Percentiles rank a stretch among this genome's conserved stretches.
phyloP scores from a whole-genome alignment of 2,113 vertebrate genomes.

The Xiphophorus hellerii region DNA sequence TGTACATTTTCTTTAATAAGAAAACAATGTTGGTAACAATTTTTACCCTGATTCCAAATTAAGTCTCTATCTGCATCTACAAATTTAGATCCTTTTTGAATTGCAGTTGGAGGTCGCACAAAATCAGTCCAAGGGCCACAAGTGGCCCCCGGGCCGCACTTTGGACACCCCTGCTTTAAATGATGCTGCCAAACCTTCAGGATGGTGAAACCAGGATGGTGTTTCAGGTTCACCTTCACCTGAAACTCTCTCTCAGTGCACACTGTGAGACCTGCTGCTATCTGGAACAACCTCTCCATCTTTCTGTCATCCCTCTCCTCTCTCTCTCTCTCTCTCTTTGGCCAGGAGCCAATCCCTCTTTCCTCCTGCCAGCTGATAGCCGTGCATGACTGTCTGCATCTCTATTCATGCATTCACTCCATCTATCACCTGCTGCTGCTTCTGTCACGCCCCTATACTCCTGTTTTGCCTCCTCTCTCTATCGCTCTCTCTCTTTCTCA shows the following conservation, averaged over 20 bases:
- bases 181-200: not conserved
- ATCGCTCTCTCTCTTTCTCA: not conserved
- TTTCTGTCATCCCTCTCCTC: constrained; percentile 57
- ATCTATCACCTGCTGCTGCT: constrained; percentile 73
- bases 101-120: too few relatives aligned
- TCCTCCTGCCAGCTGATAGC: constrained; percentile 72
- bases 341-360: constrained; percentile 67
- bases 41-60: too few relatives aligned
- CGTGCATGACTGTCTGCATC: constrained; percentile 72
- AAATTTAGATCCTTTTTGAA: too few relatives aligned
- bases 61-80: too few relatives aligned
- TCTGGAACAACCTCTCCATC: constrained; percentile 71
- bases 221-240: constrained; percentile 69
- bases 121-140: too few relatives aligned
- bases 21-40: too few relatives aligned
- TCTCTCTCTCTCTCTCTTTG: constrained; percentile 41
- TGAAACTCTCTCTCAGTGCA: constrained; percentile 55
- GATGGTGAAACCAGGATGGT: constrained; percentile 21
- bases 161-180: too few relatives aligned
- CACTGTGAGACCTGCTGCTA: constrained; percentile 71
- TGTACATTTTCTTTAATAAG: too few relatives aligned
- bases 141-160: too few relatives aligned
- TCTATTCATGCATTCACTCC: constrained; percentile 70
- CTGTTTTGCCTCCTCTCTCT: constrained; percentile 15
- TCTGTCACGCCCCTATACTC: constrained; percentile 44